Evolutionary conservation across 2,113 vertebrate genomes (phyloP), one percentile per base, ranked within the genome.

Genomic region (Merops nubicus): DNA sequence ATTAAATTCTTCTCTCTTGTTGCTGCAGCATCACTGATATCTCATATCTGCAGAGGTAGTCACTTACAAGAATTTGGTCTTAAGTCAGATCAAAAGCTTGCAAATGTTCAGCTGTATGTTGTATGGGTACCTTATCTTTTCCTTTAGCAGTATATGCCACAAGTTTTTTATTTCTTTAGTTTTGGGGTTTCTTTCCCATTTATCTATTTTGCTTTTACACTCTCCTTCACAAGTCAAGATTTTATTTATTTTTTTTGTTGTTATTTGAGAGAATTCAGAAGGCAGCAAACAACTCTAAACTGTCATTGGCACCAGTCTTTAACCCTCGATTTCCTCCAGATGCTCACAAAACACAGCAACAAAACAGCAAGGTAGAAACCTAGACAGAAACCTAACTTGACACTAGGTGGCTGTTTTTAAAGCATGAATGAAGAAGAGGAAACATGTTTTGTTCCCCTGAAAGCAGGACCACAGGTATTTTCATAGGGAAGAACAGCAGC

Each of bases 391-490:
- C 16, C 8, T 65, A 40, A 90, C 3, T 6, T 47, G 69, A 40
- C 75, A 56, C 3, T 5, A 70, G 33, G 43, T 93, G 54, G 56
- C 26, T 85, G 51, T 60, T 89, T 84, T 85, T 69, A 60, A 79
- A 64, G 43, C 78, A 69, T 34, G 53, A 68, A 16, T 76, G 67
- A 28, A 45, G 18, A 53, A 68, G 73, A 85, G 47, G 28, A 94
- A 96, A 93, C 65, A 42, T 76, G 28, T 19, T 82, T 88, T 91
- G 73, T 75, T 82, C 88, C 45, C 14, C 18, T 82, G 85, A 85
- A 97, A 94, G 84, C 78, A 93, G 38, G 5, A 89, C 20, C 69
- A 85, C 25, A 76, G 94, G 56, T 40, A 93, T 75, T 91, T 83
- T 86, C 45, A 38, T 36, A 9, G 88, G 0, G 0, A 62, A 64